Evolutionary conservation across 2,797 vertebrate genomes (phyloP), one percentile per base, ranked within the genome.

Genomic region (Pipistrellus pygmaeus): DNA sequence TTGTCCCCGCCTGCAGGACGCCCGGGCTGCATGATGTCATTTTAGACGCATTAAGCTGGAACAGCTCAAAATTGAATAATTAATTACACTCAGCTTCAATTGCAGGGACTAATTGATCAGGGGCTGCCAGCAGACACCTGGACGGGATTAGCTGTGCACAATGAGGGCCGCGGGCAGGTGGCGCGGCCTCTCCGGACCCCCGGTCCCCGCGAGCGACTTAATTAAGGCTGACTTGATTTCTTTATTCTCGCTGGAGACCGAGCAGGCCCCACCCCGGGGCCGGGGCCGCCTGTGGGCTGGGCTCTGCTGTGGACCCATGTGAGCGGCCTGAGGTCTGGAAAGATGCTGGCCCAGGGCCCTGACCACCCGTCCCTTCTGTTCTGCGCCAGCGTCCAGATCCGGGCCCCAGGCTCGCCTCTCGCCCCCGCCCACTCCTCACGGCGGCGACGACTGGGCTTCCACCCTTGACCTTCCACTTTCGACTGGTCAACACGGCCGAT

Each of bases 21-120:
- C 96, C 85, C 68, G 0, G 73, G 85, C 93, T 41, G 75, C 93
- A 88, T 91, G 95, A 97, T 85, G 96, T 97, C 97, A 94, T 88
- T 95, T 73, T 76, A 96, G 96, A 87, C 2, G 71, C 95, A 96
- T 92, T 91, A 96, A 92, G 93, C 96, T 95, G 94, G 90, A 96
- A 83, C 87, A 80, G 95, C 94, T 96, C 94, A 73, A 95, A 95
- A 97, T 94, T 95, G 96, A 97, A 97, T 97, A 97, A 97, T 97
- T 96, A 97, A 97, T 97, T 96, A 95, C 57, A 83, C 90, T 96
- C 95, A 17, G 96, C 96, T 85, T 95, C 89, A 85, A 53, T 90
- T 11, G 73, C 78, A 84, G 95, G 75, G 93, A 96, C 95, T 97
- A 95, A 97, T 96, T 97, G 97, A 96, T 94, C 85, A 30, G 96